These are phyloP conservation scores for Crossoptilon crossoptilon DNA, from an alignment of 2,797 vertebrate species.

Conservation along the genomic window DNA sequence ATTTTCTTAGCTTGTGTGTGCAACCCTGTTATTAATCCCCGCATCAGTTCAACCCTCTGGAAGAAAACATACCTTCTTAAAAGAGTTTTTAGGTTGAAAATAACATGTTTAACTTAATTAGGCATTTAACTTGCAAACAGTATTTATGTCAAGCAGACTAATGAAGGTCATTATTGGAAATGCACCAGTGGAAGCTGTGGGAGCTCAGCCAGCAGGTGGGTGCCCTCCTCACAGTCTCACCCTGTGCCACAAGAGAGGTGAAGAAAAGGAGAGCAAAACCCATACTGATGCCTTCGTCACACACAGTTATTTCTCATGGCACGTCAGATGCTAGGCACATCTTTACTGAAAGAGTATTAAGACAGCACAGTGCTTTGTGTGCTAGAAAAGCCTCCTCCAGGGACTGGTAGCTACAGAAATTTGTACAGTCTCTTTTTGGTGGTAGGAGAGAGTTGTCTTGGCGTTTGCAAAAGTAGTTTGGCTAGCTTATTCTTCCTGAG, in stretches of 20 bases:
- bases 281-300: background rate
- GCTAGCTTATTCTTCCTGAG: background rate
- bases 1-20: slow-evolving; percentile 70
- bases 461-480: background rate
- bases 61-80: slow-evolving; percentile 65
- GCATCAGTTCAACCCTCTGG: slow-evolving; percentile 59
- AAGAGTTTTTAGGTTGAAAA: slow-evolving; percentile 66
- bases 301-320: fast-evolving
- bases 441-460: background rate
- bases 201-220: background rate
- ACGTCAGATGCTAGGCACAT: background rate
- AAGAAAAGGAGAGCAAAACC: background rate
- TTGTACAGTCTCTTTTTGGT: no score
- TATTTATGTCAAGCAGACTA: slow-evolving; percentile 65
- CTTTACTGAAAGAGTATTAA: background rate
- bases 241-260: background rate
- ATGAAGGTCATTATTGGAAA: slow-evolving; percentile 47
- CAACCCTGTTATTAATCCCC: slow-evolving; percentile 73
- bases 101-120: slow-evolving; percentile 75
- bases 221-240: background rate
- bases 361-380: background rate
- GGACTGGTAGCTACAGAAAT: no score
- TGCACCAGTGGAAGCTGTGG: background rate
- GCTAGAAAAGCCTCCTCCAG: background rate
- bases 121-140: slow-evolving; percentile 67